A percentile compares a stretch with the other conserved stretches of the same genome.
Conservation (phyloP, 2,888 invertebrate species). For the Pardosa pseudoannulata region DNA sequence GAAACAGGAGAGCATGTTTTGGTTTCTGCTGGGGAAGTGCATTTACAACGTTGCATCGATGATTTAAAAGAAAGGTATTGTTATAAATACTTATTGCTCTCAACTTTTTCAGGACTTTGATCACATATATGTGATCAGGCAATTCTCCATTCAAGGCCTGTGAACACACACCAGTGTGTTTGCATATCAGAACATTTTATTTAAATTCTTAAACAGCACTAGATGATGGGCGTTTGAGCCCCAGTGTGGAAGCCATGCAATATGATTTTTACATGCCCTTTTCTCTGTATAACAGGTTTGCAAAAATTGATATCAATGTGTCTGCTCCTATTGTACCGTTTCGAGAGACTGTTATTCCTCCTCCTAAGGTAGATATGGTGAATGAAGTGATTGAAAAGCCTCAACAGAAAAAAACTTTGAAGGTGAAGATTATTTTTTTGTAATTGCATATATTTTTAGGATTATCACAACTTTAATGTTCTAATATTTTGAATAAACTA, state of each 20-base stretch:
- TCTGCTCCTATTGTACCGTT: conserved; percentile 98
- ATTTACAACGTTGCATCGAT: conserved; percentile 95
- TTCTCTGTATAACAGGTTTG: conserved; percentile 82
- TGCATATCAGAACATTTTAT: too few species aligned
- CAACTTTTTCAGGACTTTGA: too few species aligned
- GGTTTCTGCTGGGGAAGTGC: conserved; percentile 97
- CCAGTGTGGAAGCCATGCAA: too few species aligned
- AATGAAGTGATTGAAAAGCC: conserved; percentile 88
- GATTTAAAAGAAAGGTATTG: conserved; percentile 85
- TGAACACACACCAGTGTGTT: too few species aligned
- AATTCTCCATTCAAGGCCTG: too few species aligned
- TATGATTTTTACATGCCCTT: too few species aligned
- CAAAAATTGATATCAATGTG: conserved; percentile 90
- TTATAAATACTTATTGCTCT: too few species aligned
- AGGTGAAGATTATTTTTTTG: conserved; percentile 11
- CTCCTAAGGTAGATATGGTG: conserved; percentile 89
- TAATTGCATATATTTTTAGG: neutral
- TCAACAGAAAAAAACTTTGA: conserved; percentile 76
- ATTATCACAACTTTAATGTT: too few species aligned
- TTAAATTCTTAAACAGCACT: too few species aligned
- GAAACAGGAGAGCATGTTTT: conserved; percentile 97
- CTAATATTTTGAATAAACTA: too few species aligned
- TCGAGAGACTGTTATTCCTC: conserved; percentile 91
- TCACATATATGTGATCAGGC: too few species aligned
- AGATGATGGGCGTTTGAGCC: too few species aligned